Conservation (phyloP, 2,797 vertebrate species). For the Prionace glauca region DNA sequence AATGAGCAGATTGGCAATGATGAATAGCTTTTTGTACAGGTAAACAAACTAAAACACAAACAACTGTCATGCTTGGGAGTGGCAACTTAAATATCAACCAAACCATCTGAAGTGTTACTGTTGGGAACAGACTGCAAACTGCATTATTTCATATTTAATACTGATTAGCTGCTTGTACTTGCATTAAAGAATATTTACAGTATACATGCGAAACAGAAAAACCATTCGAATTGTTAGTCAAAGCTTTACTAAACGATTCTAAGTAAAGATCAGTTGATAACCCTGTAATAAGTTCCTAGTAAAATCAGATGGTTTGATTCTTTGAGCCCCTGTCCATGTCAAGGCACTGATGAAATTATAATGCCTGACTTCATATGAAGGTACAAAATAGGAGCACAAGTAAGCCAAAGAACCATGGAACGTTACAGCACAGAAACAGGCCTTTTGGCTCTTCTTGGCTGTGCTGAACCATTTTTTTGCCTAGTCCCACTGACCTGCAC, state of each 20-base stretch:
- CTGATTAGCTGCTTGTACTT: background rate
- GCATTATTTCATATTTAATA: background rate
- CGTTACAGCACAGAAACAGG: too few species aligned
- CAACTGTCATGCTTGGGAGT: background rate
- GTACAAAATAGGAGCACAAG: too few species aligned
- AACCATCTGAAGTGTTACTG: background rate
- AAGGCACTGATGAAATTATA: background rate
- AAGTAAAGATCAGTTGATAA: background rate
- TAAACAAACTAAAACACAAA: background rate
- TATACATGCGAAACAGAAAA: background rate
- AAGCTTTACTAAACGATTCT: background rate
- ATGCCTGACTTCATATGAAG: too few species aligned
- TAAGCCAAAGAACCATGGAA: too few species aligned
- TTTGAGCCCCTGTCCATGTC: background rate
- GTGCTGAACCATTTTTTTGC: too few species aligned
- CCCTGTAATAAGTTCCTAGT: background rate
- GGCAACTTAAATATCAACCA: background rate
- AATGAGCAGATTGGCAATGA: background rate
- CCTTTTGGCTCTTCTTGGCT: too few species aligned
- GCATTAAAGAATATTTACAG: background rate
- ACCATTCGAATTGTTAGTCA: background rate
- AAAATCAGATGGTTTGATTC: background rate
- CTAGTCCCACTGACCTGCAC: too few species aligned
- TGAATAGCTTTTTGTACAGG: background rate
- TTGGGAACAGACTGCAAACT: background rate